Conservation (phyloP, 2,113 vertebrate genomes). For the Coryphaenoides rupestris region DNA sequence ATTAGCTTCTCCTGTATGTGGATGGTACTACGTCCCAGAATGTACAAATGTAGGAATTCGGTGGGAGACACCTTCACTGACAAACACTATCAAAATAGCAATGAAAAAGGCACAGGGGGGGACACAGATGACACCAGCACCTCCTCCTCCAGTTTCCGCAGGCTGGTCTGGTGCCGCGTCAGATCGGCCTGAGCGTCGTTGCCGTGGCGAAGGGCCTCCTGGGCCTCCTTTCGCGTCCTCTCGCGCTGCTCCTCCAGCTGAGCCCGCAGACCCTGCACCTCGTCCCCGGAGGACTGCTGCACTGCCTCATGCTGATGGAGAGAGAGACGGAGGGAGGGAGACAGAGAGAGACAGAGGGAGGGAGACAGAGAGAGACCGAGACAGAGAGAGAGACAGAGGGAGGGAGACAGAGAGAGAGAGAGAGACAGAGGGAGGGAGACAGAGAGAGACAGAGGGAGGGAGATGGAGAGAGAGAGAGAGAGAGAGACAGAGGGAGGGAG, state of each 20-base stretch:
- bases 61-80: neutral
- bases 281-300: conserved; percentile 69
- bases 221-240: conserved; percentile 80
- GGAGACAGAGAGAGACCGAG: conserved; percentile 7
- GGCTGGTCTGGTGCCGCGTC: conserved; percentile 70
- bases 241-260: conserved; percentile 91
- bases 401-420: no score
- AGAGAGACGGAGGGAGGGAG: no score
- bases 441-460: no score
- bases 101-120: neutral
- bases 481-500: no score
- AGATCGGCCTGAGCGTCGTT: conserved; percentile 79
- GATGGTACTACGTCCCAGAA: no score
- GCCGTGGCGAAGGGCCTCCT: conserved; percentile 81
- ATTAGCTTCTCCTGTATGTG: no score
- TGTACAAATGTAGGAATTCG: no score
- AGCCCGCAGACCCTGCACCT: conserved; percentile 65
- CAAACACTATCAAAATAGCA: neutral
- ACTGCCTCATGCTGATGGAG: conserved; percentile 77
- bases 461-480: no score
- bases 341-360: no score
- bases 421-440: no score
- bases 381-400: no score
- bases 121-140: conserved; percentile 60
- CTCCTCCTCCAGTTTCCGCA: conserved; percentile 85